phyloP scores from a whole-genome alignment of 2,888 invertebrate genomes.

The Sicus ferrugineus region DNA sequence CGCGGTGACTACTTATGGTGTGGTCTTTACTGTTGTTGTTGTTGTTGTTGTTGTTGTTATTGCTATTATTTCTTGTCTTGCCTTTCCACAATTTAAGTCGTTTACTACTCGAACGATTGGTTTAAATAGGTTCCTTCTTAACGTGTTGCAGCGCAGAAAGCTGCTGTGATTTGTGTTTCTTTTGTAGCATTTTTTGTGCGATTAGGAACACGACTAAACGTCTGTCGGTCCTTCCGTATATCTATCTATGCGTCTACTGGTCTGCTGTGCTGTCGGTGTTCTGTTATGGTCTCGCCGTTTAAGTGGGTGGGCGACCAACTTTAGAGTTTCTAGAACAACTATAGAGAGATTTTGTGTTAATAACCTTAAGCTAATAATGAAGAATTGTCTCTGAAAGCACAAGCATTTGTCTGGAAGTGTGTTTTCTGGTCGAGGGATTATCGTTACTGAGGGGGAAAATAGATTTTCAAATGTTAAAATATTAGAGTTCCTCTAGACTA shows the following conservation, averaged over 20 bases:
- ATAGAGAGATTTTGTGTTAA: constrained; percentile 3
- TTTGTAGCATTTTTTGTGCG: constrained; percentile 27
- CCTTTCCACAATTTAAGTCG: constrained; percentile 16
- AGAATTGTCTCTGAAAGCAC: background rate
- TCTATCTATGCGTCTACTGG: background rate
- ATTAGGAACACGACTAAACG: constrained; percentile 30
- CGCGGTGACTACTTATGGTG: background rate
- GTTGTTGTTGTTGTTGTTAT: background rate
- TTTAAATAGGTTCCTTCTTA: constrained; percentile 14
- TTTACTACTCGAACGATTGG: constrained; percentile 23
- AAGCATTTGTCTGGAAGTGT: background rate
- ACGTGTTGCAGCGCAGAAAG: background rate
- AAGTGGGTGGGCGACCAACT: constrained; percentile 14
- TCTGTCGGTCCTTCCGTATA: constrained; percentile 1
- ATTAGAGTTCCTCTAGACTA: too few species aligned
- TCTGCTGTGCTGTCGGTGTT: background rate
- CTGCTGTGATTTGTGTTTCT: constrained; percentile 25
- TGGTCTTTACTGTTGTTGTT: background rate
- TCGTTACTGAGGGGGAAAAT: too few species aligned
- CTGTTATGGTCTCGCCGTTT: background rate
- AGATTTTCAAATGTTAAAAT: too few species aligned
- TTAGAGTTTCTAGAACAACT: too few species aligned
- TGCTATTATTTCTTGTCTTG: too few species aligned
- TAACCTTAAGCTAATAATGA: constrained; percentile 20
- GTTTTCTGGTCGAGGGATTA: background rate